These are phyloP conservation scores for Achlya flavicornis DNA, from an alignment of 2,888 invertebrate species.

Conservation along the genomic window DNA sequence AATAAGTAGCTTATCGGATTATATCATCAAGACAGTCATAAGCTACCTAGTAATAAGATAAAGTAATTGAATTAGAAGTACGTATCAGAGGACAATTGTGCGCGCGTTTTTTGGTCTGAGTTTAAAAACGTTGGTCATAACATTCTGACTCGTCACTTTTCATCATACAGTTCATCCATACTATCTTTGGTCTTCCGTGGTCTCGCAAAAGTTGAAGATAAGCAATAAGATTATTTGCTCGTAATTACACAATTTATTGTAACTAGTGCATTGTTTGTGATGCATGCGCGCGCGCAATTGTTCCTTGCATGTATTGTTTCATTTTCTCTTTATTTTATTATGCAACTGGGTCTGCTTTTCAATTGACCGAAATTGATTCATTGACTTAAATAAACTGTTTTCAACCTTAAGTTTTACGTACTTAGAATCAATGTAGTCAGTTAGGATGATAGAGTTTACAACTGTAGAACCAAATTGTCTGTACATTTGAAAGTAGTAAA, in stretches of 20 bases:
- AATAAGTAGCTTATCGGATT: background rate
- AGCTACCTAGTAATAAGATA: background rate
- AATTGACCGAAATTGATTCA: background rate
- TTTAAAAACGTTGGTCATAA: too few species aligned
- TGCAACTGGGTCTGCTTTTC: background rate
- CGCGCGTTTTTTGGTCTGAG: background rate
- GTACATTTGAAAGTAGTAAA: too few species aligned
- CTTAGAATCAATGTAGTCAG: background rate
- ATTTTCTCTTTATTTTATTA: constrained; percentile 3
- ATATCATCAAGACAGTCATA: background rate
- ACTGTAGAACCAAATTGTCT: too few species aligned
- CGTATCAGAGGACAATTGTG: background rate
- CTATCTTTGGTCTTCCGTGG: too few species aligned
- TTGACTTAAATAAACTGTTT: background rate
- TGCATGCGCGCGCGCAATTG: background rate
- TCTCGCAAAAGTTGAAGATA: too few species aligned
- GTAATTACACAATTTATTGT: background rate
- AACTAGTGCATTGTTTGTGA: background rate
- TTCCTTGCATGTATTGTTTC: background rate
- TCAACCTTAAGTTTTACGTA: background rate
- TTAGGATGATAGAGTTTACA: too few species aligned
- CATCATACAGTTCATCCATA: too few species aligned
- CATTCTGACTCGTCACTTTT: too few species aligned
- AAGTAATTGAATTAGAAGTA: background rate
- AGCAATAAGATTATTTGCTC: too few species aligned